Evolutionary conservation across 2,888 invertebrate species (phyloP).

Genomic region (Caenorhabditis virilis): DNA sequence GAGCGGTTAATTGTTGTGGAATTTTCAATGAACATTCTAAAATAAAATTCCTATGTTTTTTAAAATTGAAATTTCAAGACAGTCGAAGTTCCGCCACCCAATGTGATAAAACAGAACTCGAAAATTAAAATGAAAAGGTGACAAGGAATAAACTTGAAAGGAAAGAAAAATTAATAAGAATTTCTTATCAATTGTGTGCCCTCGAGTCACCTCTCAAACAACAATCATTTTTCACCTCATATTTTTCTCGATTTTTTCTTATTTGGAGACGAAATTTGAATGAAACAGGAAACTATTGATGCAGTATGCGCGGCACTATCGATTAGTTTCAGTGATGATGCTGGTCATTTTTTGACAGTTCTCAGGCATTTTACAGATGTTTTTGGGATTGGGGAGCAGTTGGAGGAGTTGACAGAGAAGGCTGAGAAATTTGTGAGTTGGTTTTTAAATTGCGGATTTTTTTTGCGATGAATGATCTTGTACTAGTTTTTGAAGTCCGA

Average conservation of each 20-base stretch:
- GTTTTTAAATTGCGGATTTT: no score
- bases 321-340: conserved; percentile 26
- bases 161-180: conserved; percentile 1
- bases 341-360: conserved; percentile 12
- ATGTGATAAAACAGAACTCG: no score
- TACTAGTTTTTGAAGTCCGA: no score
- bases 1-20: no score
- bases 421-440: conserved; percentile 25
- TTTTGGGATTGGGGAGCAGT: conserved; percentile 10
- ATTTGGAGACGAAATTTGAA: conserved; percentile 3
- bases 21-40: no score
- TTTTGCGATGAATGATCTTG: no score
- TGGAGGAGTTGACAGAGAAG: conserved; percentile 11
- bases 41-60: no score
- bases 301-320: conserved; percentile 32
- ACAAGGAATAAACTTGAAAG: neutral
- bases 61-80: no score
- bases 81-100: no score
- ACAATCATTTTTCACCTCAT: neutral
- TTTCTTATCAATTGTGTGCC: conserved; percentile 1
- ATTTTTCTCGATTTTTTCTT: neutral
- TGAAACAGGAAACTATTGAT: conserved; percentile 36
- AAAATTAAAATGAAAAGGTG: neutral
- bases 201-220: neutral
- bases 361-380: conserved; percentile 31